Evolutionary conservation across 2,797 vertebrate species (phyloP), one percentile per base, ranked within the genome.

Genomic region (Arnoldichthys spilopterus): DNA sequence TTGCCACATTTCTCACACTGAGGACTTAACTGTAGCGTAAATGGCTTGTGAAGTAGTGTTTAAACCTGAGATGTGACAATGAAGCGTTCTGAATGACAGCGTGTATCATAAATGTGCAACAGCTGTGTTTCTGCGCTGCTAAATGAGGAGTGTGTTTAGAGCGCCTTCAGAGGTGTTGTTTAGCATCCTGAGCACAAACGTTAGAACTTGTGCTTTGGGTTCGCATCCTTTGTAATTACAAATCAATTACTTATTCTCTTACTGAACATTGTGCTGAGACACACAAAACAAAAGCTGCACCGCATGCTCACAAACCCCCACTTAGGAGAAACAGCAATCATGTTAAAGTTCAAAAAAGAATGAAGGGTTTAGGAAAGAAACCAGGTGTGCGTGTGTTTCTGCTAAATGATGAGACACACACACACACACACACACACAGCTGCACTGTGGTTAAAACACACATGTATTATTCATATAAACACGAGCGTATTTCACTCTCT

Each of bases 381-480:
- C n/a, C 58, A 45, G 49, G 34, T 64, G 68, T 0, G 12, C 32
- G 53, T 47, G 58, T 72, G 53, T 68, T 26, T 28, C 5, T 15
- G 28, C 54, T 70, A 66, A 72, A 72, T 78, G 63, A 66, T n/a
- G 34, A 56, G 69, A 66, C 69, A 45, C 56, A 24, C 66, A 73
- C 47, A 26, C 68, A 58, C 13, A 7, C 63, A 73, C 47, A 16
- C 68, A 64, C 13, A 7, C 68, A 51, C 53, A 75, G 64, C 67
- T 80, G 66, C 72, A 63, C 45, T 53, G 37, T 32, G 26, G 26
- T 81, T 58, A 58, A 49, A 80, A 71, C 72, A 51, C 70, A 28
- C 78, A 62, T 70, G 72, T 64, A 75, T 80, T 80, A 75, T 80
- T 80, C 78, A 76, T 75, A 49, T 30, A 64, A 66, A 72, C 59